Base-by-base conservation (phyloP, 2,888 invertebrate genomes). In the Philhelius pedissequus region DNA sequence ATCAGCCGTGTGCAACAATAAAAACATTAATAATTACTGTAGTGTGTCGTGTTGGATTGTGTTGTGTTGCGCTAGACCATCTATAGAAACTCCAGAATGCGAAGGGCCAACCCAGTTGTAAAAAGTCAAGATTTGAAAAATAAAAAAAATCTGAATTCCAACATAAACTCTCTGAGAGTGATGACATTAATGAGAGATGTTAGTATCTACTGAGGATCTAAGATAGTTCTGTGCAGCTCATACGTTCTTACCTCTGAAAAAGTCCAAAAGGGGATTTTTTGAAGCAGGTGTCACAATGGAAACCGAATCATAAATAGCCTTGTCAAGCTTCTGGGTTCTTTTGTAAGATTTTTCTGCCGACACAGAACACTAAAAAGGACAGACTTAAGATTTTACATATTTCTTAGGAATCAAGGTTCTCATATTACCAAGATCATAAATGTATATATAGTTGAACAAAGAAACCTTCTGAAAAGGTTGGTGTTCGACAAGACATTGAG, bases 21-120 rank as follows among this genome's bases (percentile, higher is more conserved):
- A 83, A 78, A 83, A 74, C 69, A 52, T 69, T 83, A 64, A 78
- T 83, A 83, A 83, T 79, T 83, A 69, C 78, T 66, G 27, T 9
- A 1, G 27, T 43, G n/a, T n/a, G n/a, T n/a, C n/a, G n/a, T n/a
- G n/a, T n/a, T n/a, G n/a, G n/a, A 0, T 22, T 48, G 35, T 43
- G 56, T 22, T 58, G 60, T 32, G 13, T 58, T 62, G n/a, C 50
- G 30, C 25, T 68, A 56, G 30, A 30, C 15, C n/a, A n/a, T 32
- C 1, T 18, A 11, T 32, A 11, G 27, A 22, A 60, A 11, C 7
- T 8, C 4, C 22, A 45, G 11, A 11, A 25, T 25, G 15, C 18
- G 11, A 62, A 62, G 27, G 60, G 38, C 60, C 45, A 54, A 20
- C 60, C 68, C 60, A 20, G 60, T 35, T 48, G 54, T 22, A n/a